Percentiles rank a stretch among this genome's conserved stretches.
phyloP scores from a whole-genome alignment of 2,113 vertebrate genomes.

The Ornithorhynchus anatinus region DNA sequence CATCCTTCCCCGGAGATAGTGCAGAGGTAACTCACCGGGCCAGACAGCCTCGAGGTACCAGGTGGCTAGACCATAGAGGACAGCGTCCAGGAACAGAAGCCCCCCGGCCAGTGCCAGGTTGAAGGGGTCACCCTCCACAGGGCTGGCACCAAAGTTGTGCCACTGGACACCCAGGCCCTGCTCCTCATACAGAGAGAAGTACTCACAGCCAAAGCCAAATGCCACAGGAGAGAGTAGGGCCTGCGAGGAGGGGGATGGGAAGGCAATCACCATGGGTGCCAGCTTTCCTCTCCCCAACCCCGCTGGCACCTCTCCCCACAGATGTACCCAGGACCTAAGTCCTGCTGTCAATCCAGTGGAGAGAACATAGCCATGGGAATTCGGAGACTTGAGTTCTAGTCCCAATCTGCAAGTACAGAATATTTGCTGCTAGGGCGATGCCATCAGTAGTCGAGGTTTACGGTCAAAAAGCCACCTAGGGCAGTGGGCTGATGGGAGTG shows the following conservation, averaged over 20 bases:
- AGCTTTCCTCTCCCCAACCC: too few species aligned
- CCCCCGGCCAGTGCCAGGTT: conserved; percentile 74
- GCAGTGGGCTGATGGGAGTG: too few species aligned
- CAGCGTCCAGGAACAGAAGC: conserved; percentile 83
- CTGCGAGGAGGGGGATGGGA: conserved; percentile 48
- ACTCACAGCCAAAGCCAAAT: conserved; percentile 92
- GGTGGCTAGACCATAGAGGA: conserved; percentile 76
- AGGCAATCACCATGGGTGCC: too few species aligned
- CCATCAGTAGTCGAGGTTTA: too few species aligned
- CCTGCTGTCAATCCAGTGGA: too few species aligned
- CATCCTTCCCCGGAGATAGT: neutral
- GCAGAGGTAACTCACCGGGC: conserved; percentile 74
- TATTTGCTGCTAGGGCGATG: too few species aligned
- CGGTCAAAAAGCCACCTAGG: too few species aligned
- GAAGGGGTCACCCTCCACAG: conserved; percentile 79
- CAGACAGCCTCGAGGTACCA: conserved; percentile 90
- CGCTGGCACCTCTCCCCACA: neutral
- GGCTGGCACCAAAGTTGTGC: conserved; percentile 78
- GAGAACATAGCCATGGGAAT: too few species aligned
- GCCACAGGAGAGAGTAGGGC: conserved; percentile 90
- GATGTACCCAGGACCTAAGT: too few species aligned
- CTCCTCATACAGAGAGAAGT: conserved; percentile 88
- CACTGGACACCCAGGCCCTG: conserved; percentile 89
- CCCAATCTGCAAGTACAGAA: too few species aligned
- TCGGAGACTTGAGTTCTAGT: too few species aligned